Evolutionary conservation across 2,888 invertebrate genomes (phyloP), one percentile per base, ranked within the genome.

Genomic region (Brachyptera putata): DNA sequence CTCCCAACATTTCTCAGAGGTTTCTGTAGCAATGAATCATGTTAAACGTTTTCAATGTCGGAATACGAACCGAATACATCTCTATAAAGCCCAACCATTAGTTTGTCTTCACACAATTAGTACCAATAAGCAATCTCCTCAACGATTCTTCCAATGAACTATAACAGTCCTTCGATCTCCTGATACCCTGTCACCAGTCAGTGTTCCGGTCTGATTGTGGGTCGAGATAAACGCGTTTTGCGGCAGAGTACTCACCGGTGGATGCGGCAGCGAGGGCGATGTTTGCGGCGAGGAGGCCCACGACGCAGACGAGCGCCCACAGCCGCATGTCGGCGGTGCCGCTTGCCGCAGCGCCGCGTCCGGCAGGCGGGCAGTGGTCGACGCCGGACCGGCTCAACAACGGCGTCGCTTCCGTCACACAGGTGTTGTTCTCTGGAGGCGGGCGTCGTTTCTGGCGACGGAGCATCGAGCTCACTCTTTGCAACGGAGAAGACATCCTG

Each of bases 221-320:
- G n/a, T n/a, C n/a, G n/a, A n/a, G n/a, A n/a, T n/a, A n/a, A n/a
- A n/a, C n/a, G n/a, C n/a, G n/a, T n/a, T n/a, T n/a, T n/a, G n/a
- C n/a, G n/a, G n/a, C n/a, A n/a, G n/a, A n/a, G n/a, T n/a, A 60
- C 60, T 60, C 24, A 60, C 60, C 60, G n/a, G 60, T 60, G 18
- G 36, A 56, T 55, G 56, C 60, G 22, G 41, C 22, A 21, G 60
- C 34, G 34, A 34, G 11, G 13, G 43, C 34, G 4, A 26, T 14
- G 37, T 56, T 56, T 16, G 36, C 53, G 56, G 43, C 55, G 1
- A 60, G 56, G 0, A 60, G 56, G 7, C 46, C 22, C 36, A 48
- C 46, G 25, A 56, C 36, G 56, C 56, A 60, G 48, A 60, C 37
- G 37, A 61, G 39, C 36, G 36, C 36, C 53, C 53, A 53, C 18